A percentile compares a stretch with the other conserved stretches of the same genome.
Conservation (phyloP, 2,888 invertebrate genomes). For the Thalpophila matura region DNA sequence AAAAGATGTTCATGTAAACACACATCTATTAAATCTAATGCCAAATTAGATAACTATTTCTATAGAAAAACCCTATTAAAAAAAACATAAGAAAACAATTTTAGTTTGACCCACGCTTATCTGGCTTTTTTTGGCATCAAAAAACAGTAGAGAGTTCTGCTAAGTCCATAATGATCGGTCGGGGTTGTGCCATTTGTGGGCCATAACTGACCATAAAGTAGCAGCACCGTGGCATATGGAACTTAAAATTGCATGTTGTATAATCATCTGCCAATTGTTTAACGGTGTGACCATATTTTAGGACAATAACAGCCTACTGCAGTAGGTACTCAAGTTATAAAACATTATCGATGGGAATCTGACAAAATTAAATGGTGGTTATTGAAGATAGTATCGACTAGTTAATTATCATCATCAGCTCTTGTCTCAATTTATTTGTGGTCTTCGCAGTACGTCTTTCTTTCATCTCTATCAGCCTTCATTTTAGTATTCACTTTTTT, state of each 20-base stretch:
- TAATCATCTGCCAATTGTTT: constrained; percentile 57
- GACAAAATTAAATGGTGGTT: too few species aligned
- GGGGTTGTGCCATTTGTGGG: constrained; percentile 52
- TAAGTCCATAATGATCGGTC: constrained; percentile 65
- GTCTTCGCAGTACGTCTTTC: too few species aligned
- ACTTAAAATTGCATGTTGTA: constrained; percentile 61
- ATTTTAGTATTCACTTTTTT: neutral
- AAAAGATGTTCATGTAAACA: neutral
- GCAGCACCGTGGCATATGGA: constrained; percentile 71
- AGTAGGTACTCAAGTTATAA: too few species aligned
- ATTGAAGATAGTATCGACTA: too few species aligned
- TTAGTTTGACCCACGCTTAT: constrained; percentile 17
- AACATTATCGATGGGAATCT: too few species aligned
- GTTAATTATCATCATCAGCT: too few species aligned
- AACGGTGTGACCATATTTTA: constrained; percentile 55
- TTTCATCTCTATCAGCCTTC: too few species aligned
- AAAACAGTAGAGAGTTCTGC: constrained; percentile 59
- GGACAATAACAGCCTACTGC: neutral
- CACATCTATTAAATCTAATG: neutral
- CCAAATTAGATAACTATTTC: constrained; percentile 1
- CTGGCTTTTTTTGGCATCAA: constrained; percentile 30
- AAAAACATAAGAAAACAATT: neutral
- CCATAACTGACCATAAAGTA: constrained; percentile 66
- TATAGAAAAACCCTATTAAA: neutral
- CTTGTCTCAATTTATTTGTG: too few species aligned